Conservation (phyloP, 1,140 invertebrate genomes). For the Aphelenchoides fujianensis region DNA sequence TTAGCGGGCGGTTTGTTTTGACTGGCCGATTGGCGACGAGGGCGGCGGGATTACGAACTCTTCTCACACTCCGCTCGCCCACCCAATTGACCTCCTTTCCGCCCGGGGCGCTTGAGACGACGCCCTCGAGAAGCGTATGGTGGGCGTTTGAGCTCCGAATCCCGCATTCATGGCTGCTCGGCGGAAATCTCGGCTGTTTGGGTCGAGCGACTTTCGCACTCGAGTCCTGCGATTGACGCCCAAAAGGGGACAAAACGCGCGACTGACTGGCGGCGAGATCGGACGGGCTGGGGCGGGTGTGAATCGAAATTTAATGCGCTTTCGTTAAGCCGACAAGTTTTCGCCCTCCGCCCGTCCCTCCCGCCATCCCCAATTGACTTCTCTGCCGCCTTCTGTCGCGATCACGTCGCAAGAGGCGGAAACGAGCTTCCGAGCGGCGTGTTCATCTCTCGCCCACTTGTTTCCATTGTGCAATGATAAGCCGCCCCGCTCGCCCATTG, state of each 20-base stretch:
- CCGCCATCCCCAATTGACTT: background rate
- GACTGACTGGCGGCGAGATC: no score
- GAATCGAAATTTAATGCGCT: background rate
- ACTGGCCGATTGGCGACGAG: background rate
- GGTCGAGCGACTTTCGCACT: no score
- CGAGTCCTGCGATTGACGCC: no score
- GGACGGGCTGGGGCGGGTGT: background rate
- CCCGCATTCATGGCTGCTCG: no score
- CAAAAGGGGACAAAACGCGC: no score
- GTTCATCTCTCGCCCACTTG: background rate
- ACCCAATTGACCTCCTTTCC: background rate
- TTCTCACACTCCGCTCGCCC: background rate
- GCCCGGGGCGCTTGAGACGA: background rate
- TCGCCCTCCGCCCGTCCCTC: background rate
- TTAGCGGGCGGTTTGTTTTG: background rate
- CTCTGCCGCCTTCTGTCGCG: no score
- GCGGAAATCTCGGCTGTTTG: no score
- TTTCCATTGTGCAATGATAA: background rate
- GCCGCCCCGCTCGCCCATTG: no score
- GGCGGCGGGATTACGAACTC: background rate
- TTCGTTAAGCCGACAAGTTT: constrained; percentile 2
- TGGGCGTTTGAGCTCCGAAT: no score
- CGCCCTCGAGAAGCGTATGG: background rate
- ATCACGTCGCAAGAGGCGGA: no score
- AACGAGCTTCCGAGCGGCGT: no score